phyloP scores from a whole-genome alignment of 2,888 invertebrate species.

The Sphecodes monilicornis region DNA sequence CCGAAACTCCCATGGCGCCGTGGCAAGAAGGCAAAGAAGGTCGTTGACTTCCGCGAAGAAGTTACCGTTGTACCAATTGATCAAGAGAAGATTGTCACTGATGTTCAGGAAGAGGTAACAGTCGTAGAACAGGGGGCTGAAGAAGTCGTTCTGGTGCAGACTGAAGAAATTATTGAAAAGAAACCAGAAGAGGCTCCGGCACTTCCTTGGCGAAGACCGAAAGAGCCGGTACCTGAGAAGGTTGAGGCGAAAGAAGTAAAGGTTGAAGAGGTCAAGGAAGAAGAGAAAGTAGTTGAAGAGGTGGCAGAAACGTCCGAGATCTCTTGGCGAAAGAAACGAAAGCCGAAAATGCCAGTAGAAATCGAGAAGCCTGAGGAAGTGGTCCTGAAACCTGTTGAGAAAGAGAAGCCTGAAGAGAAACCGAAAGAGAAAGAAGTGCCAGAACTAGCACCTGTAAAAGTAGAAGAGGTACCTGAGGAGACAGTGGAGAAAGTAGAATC shows the following conservation, averaged over 20 bases:
- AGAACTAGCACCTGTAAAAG: constrained; percentile 78
- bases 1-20: constrained; percentile 85
- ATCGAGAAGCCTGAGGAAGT: constrained; percentile 75
- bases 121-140: constrained; percentile 42
- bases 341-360: constrained; percentile 75
- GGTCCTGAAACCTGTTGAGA: constrained; percentile 76
- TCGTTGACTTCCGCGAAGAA: constrained; percentile 79
- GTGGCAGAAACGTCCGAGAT: constrained; percentile 74
- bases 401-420: constrained; percentile 69
- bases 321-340: constrained; percentile 75
- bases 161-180: constrained; percentile 69
- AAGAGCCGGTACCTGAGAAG: constrained; percentile 66
- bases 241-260: constrained; percentile 45
- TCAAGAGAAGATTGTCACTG: constrained; percentile 78
- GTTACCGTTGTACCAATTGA: constrained; percentile 80
- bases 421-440: constrained; percentile 77
- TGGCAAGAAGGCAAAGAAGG: constrained; percentile 74
- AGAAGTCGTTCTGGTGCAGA: constrained; percentile 40
- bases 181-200: constrained; percentile 71
- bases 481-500: constrained; percentile 67
- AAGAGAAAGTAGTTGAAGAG: constrained; percentile 67
- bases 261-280: constrained; percentile 50
- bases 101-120: constrained; percentile 81
- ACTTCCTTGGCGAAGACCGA: constrained; percentile 55
- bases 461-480: constrained; percentile 63